Conservation (phyloP, 2,797 vertebrate species). For the Stomatorhinus walkeri region DNA sequence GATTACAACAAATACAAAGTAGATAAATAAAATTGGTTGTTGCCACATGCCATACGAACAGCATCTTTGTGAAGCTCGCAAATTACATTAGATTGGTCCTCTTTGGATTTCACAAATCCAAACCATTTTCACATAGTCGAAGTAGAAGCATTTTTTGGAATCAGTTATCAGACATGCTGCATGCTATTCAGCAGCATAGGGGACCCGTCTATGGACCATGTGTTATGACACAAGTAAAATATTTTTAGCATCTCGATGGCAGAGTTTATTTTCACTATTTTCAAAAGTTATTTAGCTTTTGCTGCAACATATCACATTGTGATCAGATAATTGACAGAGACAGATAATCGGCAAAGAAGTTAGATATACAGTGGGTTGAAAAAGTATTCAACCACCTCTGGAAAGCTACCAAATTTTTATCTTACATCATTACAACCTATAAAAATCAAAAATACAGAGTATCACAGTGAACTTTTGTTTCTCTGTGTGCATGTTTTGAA, state of each 20-base stretch:
- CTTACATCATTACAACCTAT: neutral
- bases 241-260: neutral
- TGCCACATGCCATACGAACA: neutral
- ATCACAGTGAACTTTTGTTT: neutral
- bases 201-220: neutral
- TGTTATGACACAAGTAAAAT: neutral
- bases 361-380: neutral
- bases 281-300: neutral
- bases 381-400: no score
- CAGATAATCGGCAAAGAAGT: neutral
- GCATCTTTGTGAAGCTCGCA: neutral
- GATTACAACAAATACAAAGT: neutral
- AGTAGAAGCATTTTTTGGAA: neutral
- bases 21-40: neutral
- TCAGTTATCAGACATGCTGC: neutral
- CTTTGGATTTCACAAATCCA: neutral
- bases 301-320: neutral
- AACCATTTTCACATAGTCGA: neutral
- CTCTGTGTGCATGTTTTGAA: neutral
- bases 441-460: neutral
- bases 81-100: neutral
- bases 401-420: no score
- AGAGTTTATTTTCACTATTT: neutral
- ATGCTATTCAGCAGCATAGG: neutral
- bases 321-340: neutral